Base-by-base conservation (phyloP, 2,888 invertebrate genomes). In the Acanthosoma haemorrhoidale region DNA sequence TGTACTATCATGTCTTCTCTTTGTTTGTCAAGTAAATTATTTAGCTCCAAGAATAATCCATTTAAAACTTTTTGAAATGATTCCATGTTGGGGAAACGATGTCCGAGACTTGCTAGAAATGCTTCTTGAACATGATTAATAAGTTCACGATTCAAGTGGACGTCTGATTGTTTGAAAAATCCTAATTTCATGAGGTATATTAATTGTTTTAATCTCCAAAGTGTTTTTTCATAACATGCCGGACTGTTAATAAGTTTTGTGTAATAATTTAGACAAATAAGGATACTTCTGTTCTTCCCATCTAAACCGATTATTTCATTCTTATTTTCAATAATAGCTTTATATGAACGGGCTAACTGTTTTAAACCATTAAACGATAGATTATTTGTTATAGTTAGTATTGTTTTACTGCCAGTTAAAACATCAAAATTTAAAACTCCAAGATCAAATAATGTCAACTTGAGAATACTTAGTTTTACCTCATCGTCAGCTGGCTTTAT, bases 81-180 rank as follows among this genome's bases (percentile, higher is more conserved):
- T 16, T 67, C 67, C 9, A 67, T 21, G 18, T 57, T 67, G 9
- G 67, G 67, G 15, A 67, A 67, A 18, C 67, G 29, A 16, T 67
- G 57, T 15, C 67, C 67, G 9, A 67, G 36, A 32, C 67, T 57
- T 8, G 43, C 32, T 1, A 67, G n/a, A 16, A 67, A 67, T 18
- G 51, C 57, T 32, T 67, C 51, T 25, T 67, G 67, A 13, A 67
- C 21, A 16, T 34, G 57, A 32, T 57, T 43, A 4, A 15, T 21
- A 32, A 67, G 31, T 51, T 67, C 67, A 21, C 57, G 43, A 51
- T 21, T 67, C 11, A 67, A 25, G 16, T 64, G 34, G 2, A 38
- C 36, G 34, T 34, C 36, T 15, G 15, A 6, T 32, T 32, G 13
- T 21, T 57, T 32, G 57, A 57, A 67, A 41, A 67, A 67, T 3